Conservation (phyloP, 1,140 invertebrate species). For the Aphaenogaster floridana region DNA sequence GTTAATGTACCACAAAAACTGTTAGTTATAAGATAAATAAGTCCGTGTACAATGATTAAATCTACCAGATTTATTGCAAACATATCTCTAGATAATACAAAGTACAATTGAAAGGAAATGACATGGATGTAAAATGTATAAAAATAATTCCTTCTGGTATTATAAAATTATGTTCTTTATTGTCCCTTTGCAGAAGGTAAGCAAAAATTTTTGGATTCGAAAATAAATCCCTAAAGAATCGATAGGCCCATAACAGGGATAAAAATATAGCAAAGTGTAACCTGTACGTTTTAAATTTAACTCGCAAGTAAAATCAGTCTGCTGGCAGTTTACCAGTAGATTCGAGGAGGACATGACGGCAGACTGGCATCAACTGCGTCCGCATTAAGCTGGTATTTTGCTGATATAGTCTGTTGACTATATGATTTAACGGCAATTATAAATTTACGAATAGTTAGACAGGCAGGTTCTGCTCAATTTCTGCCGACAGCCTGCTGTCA, state of each 20-base stretch:
- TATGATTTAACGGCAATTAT: no score
- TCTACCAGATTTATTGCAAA: not conserved
- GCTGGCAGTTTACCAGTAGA: no score
- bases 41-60: not conserved
- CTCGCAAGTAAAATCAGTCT: not conserved
- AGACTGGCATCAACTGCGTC: no score
- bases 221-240: constrained; percentile 75
- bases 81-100: not conserved
- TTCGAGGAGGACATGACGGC: no score
- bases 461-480: no score
- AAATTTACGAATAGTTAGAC: no score
- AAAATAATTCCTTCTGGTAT: constrained; percentile 71
- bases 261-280: constrained; percentile 62
- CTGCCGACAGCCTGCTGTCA: no score
- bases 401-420: no score
- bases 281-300: constrained; percentile 65
- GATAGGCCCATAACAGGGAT: constrained; percentile 60
- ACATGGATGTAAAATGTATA: constrained; percentile 19
- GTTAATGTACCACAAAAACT: no score
- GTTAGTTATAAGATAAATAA: not conserved
- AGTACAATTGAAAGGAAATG: not conserved
- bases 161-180: constrained; percentile 83
- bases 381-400: no score
- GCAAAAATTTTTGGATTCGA: constrained; percentile 74
- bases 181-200: constrained; percentile 81